Percentiles rank a stretch among this genome's conserved stretches.
Conservation (phyloP, 2,113 vertebrate species). For the Zosterops japonicus region DNA sequence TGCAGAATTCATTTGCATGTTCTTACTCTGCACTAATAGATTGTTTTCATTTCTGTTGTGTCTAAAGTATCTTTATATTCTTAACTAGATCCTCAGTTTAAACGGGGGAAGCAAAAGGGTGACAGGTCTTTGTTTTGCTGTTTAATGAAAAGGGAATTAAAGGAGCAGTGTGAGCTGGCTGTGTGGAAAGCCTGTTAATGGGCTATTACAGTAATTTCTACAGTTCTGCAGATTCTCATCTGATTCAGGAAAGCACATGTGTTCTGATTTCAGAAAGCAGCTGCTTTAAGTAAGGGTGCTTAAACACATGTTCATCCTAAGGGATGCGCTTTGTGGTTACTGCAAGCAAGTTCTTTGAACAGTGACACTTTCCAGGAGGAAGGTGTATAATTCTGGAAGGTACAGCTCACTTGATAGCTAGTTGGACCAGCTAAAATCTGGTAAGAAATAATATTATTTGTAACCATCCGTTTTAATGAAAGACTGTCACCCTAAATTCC, state of each 20-base stretch:
- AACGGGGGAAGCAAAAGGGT: constrained; percentile 62
- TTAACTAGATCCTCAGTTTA: constrained; percentile 41
- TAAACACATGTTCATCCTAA: not conserved
- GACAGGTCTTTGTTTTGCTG: constrained; percentile 25
- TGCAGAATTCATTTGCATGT: constrained; percentile 53
- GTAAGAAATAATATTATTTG: not conserved
- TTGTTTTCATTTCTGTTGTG: constrained; percentile 66
- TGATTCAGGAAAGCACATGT: not conserved
- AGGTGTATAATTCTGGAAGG: not conserved
- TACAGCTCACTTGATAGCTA: not conserved
- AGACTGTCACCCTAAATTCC: constrained; percentile 65
- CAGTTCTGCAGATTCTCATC: not conserved
- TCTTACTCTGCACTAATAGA: constrained; percentile 43
- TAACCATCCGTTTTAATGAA: not conserved
- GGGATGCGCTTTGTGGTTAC: not conserved
- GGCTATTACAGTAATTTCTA: not conserved
- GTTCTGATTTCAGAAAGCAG: not conserved
- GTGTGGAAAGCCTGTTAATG: not conserved
- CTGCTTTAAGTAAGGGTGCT: not conserved
- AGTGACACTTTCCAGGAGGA: not conserved
- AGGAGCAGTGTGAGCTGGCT: not conserved
- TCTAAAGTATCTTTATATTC: constrained; percentile 63
- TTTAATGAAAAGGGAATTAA: constrained; percentile 12
- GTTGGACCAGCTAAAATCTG: not conserved
- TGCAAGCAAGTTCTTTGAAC: not conserved